A percentile compares a stretch with the other conserved stretches of the same genome.
Conservation (phyloP, 1,140 invertebrate species). For the Lutraria rhynchaena region DNA sequence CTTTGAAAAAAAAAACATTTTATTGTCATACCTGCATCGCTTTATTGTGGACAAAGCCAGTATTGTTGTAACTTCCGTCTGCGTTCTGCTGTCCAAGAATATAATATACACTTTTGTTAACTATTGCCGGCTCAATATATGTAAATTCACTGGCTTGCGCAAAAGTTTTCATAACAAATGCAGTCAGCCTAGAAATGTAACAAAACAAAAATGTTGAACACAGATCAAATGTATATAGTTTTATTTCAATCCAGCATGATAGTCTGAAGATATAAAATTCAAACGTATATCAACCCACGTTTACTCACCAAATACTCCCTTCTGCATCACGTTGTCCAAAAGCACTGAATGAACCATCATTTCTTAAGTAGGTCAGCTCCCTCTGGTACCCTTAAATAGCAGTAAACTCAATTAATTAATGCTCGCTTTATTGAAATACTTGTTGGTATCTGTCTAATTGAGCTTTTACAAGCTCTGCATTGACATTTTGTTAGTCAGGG, state of each 20-base stretch:
- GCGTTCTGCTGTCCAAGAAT: conserved; percentile 88
- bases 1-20: too few relatives aligned
- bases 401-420: too few relatives aligned
- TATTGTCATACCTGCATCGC: conserved; percentile 66
- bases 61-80: conserved; percentile 90
- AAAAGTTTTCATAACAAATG: conserved; percentile 93
- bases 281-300: too few relatives aligned
- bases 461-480: too few relatives aligned
- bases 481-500: too few relatives aligned
- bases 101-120: conserved; percentile 90
- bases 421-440: not conserved
- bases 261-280: too few relatives aligned
- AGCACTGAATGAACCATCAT: conserved; percentile 96
- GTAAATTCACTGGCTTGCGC: conserved; percentile 87
- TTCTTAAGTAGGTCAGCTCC: conserved; percentile 93
- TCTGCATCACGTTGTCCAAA: conserved; percentile 91
- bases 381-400: conserved; percentile 92
- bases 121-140: conserved; percentile 88
- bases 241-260: too few relatives aligned
- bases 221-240: too few relatives aligned
- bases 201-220: too few relatives aligned
- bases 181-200: conserved; percentile 86
- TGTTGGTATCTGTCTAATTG: conserved; percentile 13
- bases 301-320: conserved; percentile 91
- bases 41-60: conserved; percentile 68